Base-by-base conservation (phyloP, 2,113 vertebrate genomes). In the Nannobrachium achirus region DNA sequence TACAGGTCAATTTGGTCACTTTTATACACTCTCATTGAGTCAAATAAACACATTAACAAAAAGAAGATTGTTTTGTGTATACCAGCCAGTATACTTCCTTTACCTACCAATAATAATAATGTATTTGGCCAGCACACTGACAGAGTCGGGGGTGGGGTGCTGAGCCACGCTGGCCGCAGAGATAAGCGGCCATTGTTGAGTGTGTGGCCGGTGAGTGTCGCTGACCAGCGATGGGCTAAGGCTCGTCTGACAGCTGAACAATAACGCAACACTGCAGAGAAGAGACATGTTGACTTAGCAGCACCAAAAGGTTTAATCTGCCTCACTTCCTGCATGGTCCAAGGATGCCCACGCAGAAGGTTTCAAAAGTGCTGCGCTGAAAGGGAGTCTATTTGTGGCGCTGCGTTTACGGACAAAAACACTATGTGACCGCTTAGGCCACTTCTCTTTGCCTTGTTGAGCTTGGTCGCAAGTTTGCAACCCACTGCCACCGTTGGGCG, bases 271-370 rank as follows among this genome's bases (percentile, higher is more conserved):
- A 48, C 7, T 62, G 67, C 63, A 56, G 67, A 83, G 69, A 76
- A 80, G 75, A 87, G 82, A 89, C 86, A 52, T 89, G 89, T 88
- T 90, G 88, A 88, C 78, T 85, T 86, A 91, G 82, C 78, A 62
- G 74, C 78, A 80, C 79, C 73, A 66, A 83, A 83, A 83, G 75
- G 61, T 79, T 86, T 89, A 84, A 89, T 91, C 87, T 85, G 79
- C 69, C 78, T 80, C 75, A 76, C 83, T 88, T 91, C 89, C 91
- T 92, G 83, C 38, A 0, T 64, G 88, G 66, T 75, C 68, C 76
- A 91, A 86, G 73, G 79, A 87, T 71, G 75, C 33, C 50, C 19
- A 67, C 78, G 25, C 25, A 72, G 60, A 48, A 45, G 62, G 44
- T 52, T 33, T 74, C 51, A 69, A 84, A 71, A 76, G 48, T 66